phyloP scores from a whole-genome alignment of 2,113 vertebrate species.

The Erinaceus europaeus region DNA sequence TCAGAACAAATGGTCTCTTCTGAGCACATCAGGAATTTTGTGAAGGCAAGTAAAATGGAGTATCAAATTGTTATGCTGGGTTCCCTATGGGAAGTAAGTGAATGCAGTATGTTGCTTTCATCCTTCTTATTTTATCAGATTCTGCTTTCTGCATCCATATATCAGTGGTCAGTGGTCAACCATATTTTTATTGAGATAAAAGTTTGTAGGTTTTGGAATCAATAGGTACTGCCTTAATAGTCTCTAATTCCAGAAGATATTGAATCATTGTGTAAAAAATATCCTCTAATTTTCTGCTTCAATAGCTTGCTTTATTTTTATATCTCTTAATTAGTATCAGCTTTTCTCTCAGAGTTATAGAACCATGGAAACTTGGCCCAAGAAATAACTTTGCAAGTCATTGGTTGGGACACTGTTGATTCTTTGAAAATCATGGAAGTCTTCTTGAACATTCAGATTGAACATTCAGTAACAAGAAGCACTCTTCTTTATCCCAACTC shows the following conservation, averaged over 20 bases:
- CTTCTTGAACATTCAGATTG: not conserved
- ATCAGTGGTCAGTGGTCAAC: slow-evolving; percentile 27
- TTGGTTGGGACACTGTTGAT: slow-evolving; percentile 34
- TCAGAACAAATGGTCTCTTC: not conserved
- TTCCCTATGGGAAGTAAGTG: not conserved
- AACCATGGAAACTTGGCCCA: slow-evolving; percentile 70
- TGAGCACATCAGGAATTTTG: not conserved
- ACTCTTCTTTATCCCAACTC: not conserved
- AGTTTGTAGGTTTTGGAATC: slow-evolving; percentile 62
- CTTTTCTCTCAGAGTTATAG: slow-evolving; percentile 65
- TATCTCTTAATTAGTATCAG: slow-evolving; percentile 70
- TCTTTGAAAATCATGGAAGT: slow-evolving; percentile 45
- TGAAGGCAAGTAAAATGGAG: not conserved
- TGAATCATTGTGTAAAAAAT: slow-evolving; percentile 66
- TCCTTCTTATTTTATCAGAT: not conserved
- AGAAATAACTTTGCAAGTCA: slow-evolving; percentile 50
- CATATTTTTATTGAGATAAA: slow-evolving; percentile 60
- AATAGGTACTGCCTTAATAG: slow-evolving; percentile 54
- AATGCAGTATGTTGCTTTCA: not conserved
- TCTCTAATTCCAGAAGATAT: slow-evolving; percentile 61
- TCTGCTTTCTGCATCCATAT: not conserved
- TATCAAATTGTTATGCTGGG: not conserved
- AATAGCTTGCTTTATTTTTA: slow-evolving; percentile 74
- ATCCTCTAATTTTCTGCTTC: slow-evolving; percentile 69
- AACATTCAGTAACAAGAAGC: not conserved